Evolutionary conservation across 2,113 vertebrate species (phyloP).

Genomic region (Scomber scombrus): DNA sequence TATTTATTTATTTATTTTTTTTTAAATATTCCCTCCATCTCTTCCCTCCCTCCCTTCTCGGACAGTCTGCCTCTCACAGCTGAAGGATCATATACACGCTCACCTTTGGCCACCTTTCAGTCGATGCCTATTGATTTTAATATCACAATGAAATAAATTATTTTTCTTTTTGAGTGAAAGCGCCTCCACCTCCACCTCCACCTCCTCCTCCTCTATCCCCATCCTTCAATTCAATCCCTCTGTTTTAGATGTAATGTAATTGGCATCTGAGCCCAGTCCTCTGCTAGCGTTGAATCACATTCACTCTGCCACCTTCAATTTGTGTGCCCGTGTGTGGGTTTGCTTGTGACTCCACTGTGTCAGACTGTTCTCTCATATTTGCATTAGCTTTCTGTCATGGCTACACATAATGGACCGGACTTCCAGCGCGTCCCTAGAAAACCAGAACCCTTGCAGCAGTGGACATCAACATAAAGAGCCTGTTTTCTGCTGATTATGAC

Average conservation of each 20-base stretch:
- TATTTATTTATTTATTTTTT: background rate
- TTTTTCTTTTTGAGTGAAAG: slow-evolving; percentile 76
- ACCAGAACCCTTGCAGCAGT: background rate
- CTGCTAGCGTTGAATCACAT: slow-evolving; percentile 45
- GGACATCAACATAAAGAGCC: slow-evolving; percentile 35
- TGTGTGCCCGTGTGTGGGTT: slow-evolving; percentile 26
- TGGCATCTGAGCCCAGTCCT: slow-evolving; percentile 53
- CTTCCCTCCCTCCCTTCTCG: slow-evolving; percentile 14
- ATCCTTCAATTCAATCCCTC: slow-evolving; percentile 49
- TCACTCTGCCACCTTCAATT: slow-evolving; percentile 57
- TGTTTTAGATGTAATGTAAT: slow-evolving; percentile 75
- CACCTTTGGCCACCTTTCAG: slow-evolving; percentile 82
- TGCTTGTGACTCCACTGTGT: slow-evolving; percentile 27
- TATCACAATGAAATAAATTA: slow-evolving; percentile 84
- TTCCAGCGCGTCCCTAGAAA: slow-evolving; percentile 8
- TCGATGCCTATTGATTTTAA: slow-evolving; percentile 85
- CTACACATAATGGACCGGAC: slow-evolving; percentile 6
- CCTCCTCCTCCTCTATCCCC: slow-evolving; percentile 21
- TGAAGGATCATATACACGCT: slow-evolving; percentile 77
- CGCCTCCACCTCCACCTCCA: background rate
- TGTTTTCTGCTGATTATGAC: slow-evolving; percentile 36
- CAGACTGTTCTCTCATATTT: slow-evolving; percentile 12
- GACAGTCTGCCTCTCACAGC: slow-evolving; percentile 61
- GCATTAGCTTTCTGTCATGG: slow-evolving; percentile 36
- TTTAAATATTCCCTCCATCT: background rate